Conservation (phyloP, 1,140 invertebrate species). For the Delia radicum region DNA sequence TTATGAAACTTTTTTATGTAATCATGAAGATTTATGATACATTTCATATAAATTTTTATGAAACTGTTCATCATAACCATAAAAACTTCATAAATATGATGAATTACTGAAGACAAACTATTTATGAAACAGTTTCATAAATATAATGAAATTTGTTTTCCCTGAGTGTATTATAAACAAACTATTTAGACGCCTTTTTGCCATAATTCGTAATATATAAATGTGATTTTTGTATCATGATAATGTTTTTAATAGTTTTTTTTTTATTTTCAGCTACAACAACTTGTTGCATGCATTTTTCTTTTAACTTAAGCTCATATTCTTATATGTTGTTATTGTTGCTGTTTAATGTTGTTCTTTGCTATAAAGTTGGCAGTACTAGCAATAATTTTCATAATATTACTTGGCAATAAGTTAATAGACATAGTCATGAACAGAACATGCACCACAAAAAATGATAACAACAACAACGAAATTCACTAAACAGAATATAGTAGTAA, state of each 20-base stretch:
- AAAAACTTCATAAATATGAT: no score
- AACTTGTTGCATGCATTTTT: constrained; percentile 23
- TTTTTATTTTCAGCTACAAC: neutral
- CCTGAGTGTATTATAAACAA: no score
- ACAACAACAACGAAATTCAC: neutral
- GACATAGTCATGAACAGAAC: constrained; percentile 18
- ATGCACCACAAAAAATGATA: neutral
- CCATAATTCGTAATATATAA: neutral
- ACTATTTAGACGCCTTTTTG: constrained; percentile 4
- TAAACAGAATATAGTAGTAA: neutral
- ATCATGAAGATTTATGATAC: no score
- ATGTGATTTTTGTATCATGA: neutral
- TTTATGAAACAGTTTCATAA: no score
- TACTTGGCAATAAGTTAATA: constrained; percentile 21
- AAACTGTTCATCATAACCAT: no score
- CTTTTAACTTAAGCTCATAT: neutral
- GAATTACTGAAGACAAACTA: no score
- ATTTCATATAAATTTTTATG: no score
- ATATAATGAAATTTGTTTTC: no score
- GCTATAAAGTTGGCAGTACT: neutral
- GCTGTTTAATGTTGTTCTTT: neutral
- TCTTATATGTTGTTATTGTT: neutral
- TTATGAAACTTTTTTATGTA: no score
- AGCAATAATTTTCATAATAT: constrained; percentile 14
- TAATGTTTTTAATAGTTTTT: neutral